A percentile compares a stretch with the other conserved stretches of the same genome.
Evolutionary conservation across 1,140 invertebrate genomes (phyloP).

Genomic region (Ips typographus): DNA sequence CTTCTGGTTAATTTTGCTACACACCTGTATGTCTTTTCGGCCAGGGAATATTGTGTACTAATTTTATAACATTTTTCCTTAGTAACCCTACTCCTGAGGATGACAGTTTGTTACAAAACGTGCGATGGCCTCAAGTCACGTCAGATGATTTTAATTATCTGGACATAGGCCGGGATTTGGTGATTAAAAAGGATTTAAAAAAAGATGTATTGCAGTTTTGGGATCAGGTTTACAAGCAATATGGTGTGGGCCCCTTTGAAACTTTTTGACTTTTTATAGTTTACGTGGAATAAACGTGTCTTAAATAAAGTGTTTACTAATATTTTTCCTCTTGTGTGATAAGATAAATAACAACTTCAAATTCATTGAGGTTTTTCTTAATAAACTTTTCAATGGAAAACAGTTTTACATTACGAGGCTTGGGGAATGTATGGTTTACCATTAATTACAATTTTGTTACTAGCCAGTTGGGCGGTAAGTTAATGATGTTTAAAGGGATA

Average conservation of each 20-base stretch:
- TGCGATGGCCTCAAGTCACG: conserved; percentile 5
- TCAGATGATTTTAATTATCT: conserved; percentile 14
- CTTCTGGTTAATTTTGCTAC: conserved; percentile 17
- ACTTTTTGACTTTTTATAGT: conserved; percentile 11
- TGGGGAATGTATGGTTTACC: no score
- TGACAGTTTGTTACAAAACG: conserved; percentile 9
- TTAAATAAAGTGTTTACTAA: no score
- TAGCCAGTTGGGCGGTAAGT: no score
- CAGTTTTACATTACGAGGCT: no score
- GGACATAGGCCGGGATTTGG: conserved; percentile 19
- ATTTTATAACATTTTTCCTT: no score
- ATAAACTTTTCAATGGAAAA: no score
- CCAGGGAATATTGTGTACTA: not conserved
- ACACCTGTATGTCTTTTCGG: conserved; percentile 13
- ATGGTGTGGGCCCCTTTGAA: conserved; percentile 19
- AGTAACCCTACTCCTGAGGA: conserved; percentile 23
- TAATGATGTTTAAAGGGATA: no score
- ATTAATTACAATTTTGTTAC: no score
- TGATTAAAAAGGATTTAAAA: conserved; percentile 4
- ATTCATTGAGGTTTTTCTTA: no score
- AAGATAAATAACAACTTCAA: no score
- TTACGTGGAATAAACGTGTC: no score
- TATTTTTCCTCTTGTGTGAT: no score
- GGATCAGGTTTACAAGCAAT: conserved; percentile 12
- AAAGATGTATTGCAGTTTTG: conserved; percentile 12